Evolutionary conservation across 2,113 vertebrate species (phyloP).

Genomic region (Progne subis): DNA sequence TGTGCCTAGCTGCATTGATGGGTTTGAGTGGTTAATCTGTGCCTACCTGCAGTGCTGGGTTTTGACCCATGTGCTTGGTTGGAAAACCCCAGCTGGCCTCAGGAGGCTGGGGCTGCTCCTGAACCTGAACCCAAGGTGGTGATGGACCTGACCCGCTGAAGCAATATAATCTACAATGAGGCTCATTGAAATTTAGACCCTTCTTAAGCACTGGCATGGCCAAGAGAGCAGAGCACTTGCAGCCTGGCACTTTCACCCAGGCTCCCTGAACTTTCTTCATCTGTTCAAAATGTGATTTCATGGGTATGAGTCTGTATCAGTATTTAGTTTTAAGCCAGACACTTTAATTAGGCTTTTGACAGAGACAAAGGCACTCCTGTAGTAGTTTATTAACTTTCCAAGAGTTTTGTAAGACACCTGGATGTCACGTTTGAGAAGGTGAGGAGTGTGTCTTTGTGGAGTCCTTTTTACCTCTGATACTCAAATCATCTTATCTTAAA

Average conservation of each 20-base stretch:
- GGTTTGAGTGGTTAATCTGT: too few relatives aligned
- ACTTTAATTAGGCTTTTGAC: not conserved
- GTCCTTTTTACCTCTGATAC: not conserved
- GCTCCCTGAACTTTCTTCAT: not conserved
- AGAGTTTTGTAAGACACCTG: not conserved
- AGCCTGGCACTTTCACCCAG: not conserved
- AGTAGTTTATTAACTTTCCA: not conserved
- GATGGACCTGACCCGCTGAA: not conserved
- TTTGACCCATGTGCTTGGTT: not conserved
- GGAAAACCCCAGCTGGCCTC: not conserved
- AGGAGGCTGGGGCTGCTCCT: not conserved
- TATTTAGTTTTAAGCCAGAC: not conserved
- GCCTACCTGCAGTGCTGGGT: fast-evolving
- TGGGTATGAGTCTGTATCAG: not conserved
- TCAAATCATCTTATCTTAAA: not conserved
- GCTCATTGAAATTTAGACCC: not conserved
- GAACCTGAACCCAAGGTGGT: not conserved
- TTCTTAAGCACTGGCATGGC: not conserved
- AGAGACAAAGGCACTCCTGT: not conserved
- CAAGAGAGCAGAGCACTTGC: not conserved
- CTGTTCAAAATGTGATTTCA: not conserved
- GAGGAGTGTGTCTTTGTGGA: not conserved
- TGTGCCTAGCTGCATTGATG: not conserved
- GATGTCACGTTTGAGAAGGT: not conserved
- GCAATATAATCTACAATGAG: not conserved